Percentiles rank a stretch among this genome's conserved stretches.
phyloP scores from a whole-genome alignment of 2,888 invertebrate genomes.

The Elegia similella region DNA sequence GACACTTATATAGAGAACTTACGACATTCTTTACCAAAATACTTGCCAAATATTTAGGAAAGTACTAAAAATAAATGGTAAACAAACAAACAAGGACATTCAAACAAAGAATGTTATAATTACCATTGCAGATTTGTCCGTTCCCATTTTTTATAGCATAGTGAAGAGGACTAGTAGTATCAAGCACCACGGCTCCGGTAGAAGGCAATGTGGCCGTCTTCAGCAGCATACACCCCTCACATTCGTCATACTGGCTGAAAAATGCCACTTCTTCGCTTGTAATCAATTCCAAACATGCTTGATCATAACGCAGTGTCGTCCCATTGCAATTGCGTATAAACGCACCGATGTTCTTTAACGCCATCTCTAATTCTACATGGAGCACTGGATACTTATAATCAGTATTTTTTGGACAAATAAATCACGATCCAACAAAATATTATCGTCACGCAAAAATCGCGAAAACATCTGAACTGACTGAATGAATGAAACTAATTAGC shows the following conservation, averaged over 20 bases:
- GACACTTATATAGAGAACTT: not conserved
- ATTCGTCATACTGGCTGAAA: conserved; percentile 72
- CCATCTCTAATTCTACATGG: conserved; percentile 43
- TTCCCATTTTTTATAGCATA: conserved; percentile 48
- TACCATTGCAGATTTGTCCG: conserved; percentile 67
- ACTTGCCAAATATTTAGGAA: not conserved
- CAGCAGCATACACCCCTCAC: conserved; percentile 61
- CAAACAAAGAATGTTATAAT: conserved; percentile 23
- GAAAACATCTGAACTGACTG: not conserved
- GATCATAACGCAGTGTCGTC: conserved; percentile 55
- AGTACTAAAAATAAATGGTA: conserved; percentile 3
- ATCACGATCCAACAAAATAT: not conserved
- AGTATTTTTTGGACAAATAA: not conserved
- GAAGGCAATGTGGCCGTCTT: conserved; percentile 39
- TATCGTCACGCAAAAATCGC: not conserved
- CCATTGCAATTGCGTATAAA: conserved; percentile 59
- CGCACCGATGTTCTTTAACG: conserved; percentile 64
- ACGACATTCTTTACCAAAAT: not conserved
- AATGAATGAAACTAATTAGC: not conserved
- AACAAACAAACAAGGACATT: conserved; percentile 19
- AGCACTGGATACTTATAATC: not conserved
- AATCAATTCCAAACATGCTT: conserved; percentile 70
- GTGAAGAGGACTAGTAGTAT: conserved; percentile 59
- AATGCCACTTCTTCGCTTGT: conserved; percentile 53
- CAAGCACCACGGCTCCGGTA: conserved; percentile 45